Evolutionary conservation across 2,888 invertebrate genomes (phyloP), one percentile per base, ranked within the genome.

Genomic region (Steromphala cineraria): DNA sequence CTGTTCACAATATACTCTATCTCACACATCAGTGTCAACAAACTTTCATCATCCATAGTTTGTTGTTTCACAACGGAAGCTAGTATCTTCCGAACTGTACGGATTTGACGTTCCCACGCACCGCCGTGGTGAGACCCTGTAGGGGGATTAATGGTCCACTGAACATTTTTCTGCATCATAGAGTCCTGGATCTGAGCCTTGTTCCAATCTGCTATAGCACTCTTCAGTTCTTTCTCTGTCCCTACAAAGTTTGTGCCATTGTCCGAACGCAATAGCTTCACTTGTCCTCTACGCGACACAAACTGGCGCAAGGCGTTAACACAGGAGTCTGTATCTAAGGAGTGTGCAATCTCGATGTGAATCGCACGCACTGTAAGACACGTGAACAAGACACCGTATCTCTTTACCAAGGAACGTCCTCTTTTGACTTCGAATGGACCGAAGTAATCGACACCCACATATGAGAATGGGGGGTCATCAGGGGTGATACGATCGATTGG

Each of bases 61-160:
- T 75, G 75, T 15, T 75, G 21, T 21, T 24, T 53, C 28, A 46
- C 5, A 5, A 53, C 5, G 2, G 75, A 46, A 53, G 7, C 21
- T 28, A 75, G 53, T 4, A 75, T 24, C 15, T 75, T 75, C 24
- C 75, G n/a, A 7, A 75, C 28, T 15, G 74, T 74, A 21, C 74
- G n/a, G 15, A 74, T 74, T 24, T 53, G 53, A 56, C 81, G 77
- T 46, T 83, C 80, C 85, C 84, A 84, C 13, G 78, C 80, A 2
- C 84, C 84, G 21, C 84, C 85, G 40, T 62, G 74, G 71, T 85
- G 82, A 19, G 84, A 84, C 5, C 82, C 81, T 67, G 75, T 75
- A 31, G 85, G 85, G 19, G 85, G 78, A 62, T 85, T 85, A 56
- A 85, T 82, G 0, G 56, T 74, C 84, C 84, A 84, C 17, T 24